Evolutionary conservation across 2,113 vertebrate genomes (phyloP).

Genomic region (Acrocephalus arundinaceus): DNA sequence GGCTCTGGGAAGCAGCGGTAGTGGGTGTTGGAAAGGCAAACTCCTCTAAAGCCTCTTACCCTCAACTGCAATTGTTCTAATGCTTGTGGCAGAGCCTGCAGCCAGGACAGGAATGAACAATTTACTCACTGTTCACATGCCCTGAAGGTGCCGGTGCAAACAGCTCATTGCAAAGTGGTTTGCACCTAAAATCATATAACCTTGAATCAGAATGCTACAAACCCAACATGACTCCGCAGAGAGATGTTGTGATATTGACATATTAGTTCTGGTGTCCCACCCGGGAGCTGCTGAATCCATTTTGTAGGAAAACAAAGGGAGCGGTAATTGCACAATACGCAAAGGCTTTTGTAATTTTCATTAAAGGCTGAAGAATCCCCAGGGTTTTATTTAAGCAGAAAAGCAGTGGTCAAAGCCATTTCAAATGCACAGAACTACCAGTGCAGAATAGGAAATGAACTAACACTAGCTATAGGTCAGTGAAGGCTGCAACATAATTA

Average conservation of each 20-base stretch:
- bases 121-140: neutral
- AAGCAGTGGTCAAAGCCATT: neutral
- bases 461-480: neutral
- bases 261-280: neutral
- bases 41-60: neutral
- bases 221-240: neutral
- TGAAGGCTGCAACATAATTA: neutral
- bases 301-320: constrained; percentile 15
- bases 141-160: neutral
- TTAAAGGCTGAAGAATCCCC: constrained; percentile 10
- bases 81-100: neutral
- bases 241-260: neutral
- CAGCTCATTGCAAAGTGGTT: neutral
- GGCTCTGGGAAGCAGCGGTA: neutral
- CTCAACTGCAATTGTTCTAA: neutral
- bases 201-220: neutral
- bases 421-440: neutral
- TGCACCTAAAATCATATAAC: neutral
- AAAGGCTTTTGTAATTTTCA: constrained; percentile 26
- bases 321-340: constrained; percentile 8
- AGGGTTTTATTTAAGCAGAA: constrained; percentile 12
- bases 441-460: constrained; percentile 23
- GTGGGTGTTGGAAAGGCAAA: neutral
- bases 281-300: neutral
- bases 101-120: neutral